Conservation (phyloP, 2,888 invertebrate species). For the Nematopogon swammerdamellus region DNA sequence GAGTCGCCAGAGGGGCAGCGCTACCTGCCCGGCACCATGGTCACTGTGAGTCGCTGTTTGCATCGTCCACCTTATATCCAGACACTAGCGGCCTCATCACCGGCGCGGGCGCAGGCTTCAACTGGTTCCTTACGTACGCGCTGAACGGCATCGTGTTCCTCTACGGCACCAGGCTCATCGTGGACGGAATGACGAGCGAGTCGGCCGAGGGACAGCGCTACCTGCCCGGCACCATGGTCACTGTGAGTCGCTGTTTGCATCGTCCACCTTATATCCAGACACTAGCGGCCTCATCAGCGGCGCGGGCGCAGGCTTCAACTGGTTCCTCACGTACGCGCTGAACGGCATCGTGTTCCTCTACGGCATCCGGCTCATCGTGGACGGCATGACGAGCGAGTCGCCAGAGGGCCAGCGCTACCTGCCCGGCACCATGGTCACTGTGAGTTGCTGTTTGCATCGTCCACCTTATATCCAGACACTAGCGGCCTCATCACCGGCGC, state of each 20-base stretch:
- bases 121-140: slow-evolving; percentile 72
- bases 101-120: slow-evolving; percentile 64
- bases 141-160: slow-evolving; percentile 74
- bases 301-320: slow-evolving; percentile 65
- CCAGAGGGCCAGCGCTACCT: slow-evolving; percentile 59
- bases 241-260: slow-evolving; percentile 64
- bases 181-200: slow-evolving; percentile 54
- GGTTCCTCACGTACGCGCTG: slow-evolving; percentile 70
- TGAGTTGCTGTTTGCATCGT: no score
- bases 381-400: slow-evolving; percentile 52
- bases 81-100: slow-evolving; percentile 64
- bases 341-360: slow-evolving; percentile 77
- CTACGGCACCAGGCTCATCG: slow-evolving; percentile 69
- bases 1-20: slow-evolving; percentile 50
- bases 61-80: no score
- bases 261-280: no score
- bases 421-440: slow-evolving; percentile 67
- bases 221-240: slow-evolving; percentile 66
- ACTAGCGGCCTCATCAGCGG: slow-evolving; percentile 66
- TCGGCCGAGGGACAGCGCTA: slow-evolving; percentile 57
- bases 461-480: no score
- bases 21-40: slow-evolving; percentile 67
- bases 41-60: slow-evolving; percentile 66
- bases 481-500: slow-evolving; percentile 64
- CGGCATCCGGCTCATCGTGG: slow-evolving; percentile 65